Evolutionary conservation across 2,113 vertebrate genomes (phyloP).

Genomic region (Marcusenius ussheri): DNA sequence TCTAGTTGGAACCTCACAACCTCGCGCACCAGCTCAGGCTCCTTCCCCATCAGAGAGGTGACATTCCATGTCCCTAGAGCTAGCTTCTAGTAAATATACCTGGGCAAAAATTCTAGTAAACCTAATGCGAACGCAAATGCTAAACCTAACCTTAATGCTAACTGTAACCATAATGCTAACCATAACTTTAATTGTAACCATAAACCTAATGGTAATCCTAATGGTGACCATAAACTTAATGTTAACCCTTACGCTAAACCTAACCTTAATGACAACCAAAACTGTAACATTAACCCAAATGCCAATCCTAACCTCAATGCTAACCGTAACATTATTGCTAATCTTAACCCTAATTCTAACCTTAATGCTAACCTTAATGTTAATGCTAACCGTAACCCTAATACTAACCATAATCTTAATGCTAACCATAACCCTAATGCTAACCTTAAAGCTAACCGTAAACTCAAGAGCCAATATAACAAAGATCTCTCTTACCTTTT

Average conservation of each 20-base stretch:
- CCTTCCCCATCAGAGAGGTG: too few relatives aligned
- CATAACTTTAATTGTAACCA: not conserved
- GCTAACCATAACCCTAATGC: not conserved
- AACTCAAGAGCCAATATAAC: not conserved
- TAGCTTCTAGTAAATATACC: too few relatives aligned
- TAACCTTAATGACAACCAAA: too few relatives aligned
- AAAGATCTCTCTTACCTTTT: slow-evolving; percentile 67
- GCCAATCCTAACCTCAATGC: not conserved
- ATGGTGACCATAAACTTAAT: not conserved
- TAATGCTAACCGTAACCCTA: too few relatives aligned
- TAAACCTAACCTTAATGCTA: not conserved
- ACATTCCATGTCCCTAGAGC: too few relatives aligned
- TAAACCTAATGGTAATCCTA: not conserved
- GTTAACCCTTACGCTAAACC: not conserved
- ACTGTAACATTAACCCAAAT: not conserved
- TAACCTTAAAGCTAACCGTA: not conserved
- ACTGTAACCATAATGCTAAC: not conserved
- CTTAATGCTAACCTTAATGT: too few relatives aligned
- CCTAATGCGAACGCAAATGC: too few relatives aligned
- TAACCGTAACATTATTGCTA: not conserved
- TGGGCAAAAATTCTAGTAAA: too few relatives aligned
- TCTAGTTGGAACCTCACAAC: too few relatives aligned
- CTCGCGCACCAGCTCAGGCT: too few relatives aligned
- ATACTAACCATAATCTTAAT: not conserved
- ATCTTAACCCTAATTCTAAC: too few relatives aligned